Evolutionary conservation across 1,140 invertebrate species (phyloP), one percentile per base, ranked within the genome.

Genomic region (Zaprionus taronus): DNA sequence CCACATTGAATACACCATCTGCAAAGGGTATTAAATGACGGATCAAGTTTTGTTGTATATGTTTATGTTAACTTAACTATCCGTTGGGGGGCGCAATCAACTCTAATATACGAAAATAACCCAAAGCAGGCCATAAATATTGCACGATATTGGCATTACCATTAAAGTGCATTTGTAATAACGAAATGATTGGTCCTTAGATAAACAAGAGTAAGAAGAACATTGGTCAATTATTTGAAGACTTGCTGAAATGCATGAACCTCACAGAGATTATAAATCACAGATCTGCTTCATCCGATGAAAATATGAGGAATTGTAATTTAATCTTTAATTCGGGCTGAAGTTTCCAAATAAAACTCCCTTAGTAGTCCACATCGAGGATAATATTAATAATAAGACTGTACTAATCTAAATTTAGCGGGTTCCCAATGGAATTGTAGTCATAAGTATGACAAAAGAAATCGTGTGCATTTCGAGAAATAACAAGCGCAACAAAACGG

Each of bases 401-500:
- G 4, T 22, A 68, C n/a, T 41, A 5, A 41, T n/a, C 38, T 41
- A 41, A 41, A 41, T 41, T n/a, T 41, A 41, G 38, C 15, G 38
- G n/a, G 6, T 41, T 14, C 38, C 15, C 38, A 7, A 41, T n/a
- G 38, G 38, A 6, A 7, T n/a, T 7, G 15, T 7, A n/a, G 5
- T 41, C 38, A 15, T n/a, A n/a, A 7, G 38, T n/a, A 41, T 41
- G 15, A 49, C 17, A 49, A 49, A 53, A 67, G 31, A 55, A 71
- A 63, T 51, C 72, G 80, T 68, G 63, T 72, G 80, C 83, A 64
- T 82, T 87, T 86, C 61, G 31, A 80, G 80, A 77, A 80, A 86
- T 87, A 86, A 86, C 77, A 87, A 87, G 83, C 84, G 71, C 84
- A 63, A 53, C 73, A 90, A 89, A 89, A 90, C 84, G 84, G 72